A percentile compares a stretch with the other conserved stretches of the same genome.
Evolutionary conservation across 2,888 invertebrate species (phyloP).

Genomic region (Morpho deidamia): DNA sequence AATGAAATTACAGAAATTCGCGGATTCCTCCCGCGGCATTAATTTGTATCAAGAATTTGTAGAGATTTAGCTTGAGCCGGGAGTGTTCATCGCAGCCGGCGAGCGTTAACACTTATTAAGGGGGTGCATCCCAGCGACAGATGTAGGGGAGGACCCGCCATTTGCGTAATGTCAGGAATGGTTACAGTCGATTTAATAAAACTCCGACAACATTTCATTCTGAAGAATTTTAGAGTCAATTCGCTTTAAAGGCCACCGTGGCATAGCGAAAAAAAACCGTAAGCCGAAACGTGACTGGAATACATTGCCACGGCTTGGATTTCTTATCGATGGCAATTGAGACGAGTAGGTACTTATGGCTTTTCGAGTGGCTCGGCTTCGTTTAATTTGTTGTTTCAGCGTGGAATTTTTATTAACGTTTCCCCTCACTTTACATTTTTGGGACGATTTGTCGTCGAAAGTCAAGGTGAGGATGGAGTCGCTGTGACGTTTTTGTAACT

Average conservation of each 20-base stretch:
- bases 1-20: constrained; percentile 69
- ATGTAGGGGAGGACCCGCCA: constrained; percentile 76
- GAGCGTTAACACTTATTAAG: constrained; percentile 78
- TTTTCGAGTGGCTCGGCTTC: constrained; percentile 78
- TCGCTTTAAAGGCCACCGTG: constrained; percentile 73
- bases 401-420: constrained; percentile 77
- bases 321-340: constrained; percentile 78
- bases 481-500: background rate
- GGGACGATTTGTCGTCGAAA: constrained; percentile 22
- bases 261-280: constrained; percentile 74
- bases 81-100: constrained; percentile 74
- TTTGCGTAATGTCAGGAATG: constrained; percentile 77
- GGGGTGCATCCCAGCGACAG: constrained; percentile 78
- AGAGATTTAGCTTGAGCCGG: constrained; percentile 74
- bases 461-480: constrained; percentile 3
- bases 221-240: constrained; percentile 77
- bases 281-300: constrained; percentile 75
- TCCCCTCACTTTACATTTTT: constrained; percentile 71
- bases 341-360: constrained; percentile 76
- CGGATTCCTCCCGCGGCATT: constrained; percentile 63
- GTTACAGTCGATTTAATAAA: constrained; percentile 79
- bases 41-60: constrained; percentile 79
- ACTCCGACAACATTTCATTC: constrained; percentile 76
- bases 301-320: constrained; percentile 75
- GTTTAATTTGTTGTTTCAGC: constrained; percentile 78